A percentile compares a stretch with the other conserved stretches of the same genome.
These are phyloP conservation scores for Rana temporaria DNA, from an alignment of 2,113 vertebrate genomes.

Conservation along the genomic window DNA sequence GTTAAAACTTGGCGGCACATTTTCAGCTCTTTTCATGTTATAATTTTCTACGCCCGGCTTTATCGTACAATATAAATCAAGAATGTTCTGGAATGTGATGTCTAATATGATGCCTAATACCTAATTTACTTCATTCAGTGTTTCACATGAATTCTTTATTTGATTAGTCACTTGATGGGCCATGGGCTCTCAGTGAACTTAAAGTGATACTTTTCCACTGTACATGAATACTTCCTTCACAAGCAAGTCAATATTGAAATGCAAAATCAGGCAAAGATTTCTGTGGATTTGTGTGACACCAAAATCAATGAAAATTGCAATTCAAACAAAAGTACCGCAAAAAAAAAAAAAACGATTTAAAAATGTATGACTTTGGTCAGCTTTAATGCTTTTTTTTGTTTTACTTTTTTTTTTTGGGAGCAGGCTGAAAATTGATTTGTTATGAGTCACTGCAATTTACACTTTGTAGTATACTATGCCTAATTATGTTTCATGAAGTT, in stretches of 20 bases:
- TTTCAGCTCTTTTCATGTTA: constrained; percentile 25
- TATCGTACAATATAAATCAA: constrained; percentile 9
- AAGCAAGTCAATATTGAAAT: not conserved
- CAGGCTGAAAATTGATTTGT: too few species aligned
- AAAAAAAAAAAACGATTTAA: too few species aligned
- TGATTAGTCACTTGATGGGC: not conserved
- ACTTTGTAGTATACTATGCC: too few species aligned
- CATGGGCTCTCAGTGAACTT: not conserved
- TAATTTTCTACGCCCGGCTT: not conserved
- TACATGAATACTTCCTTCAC: not conserved
- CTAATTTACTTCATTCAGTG: not conserved
- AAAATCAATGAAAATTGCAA: too few species aligned
- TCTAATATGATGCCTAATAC: constrained; percentile 8
- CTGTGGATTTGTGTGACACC: too few species aligned
- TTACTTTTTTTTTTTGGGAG: too few species aligned
- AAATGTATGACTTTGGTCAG: too few species aligned
- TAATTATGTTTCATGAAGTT: too few species aligned
- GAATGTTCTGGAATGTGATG: constrained; percentile 26
- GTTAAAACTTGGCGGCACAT: constrained; percentile 8
- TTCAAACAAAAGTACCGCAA: too few species aligned
- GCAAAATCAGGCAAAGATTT: too few species aligned
- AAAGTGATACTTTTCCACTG: constrained; percentile 15
- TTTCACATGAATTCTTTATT: constrained; percentile 32
- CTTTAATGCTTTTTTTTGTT: too few species aligned
- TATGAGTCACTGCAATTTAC: too few species aligned